Evolutionary conservation across 2,113 vertebrate species (phyloP), one percentile per base, ranked within the genome.

Genomic region (Verasper variegatus): DNA sequence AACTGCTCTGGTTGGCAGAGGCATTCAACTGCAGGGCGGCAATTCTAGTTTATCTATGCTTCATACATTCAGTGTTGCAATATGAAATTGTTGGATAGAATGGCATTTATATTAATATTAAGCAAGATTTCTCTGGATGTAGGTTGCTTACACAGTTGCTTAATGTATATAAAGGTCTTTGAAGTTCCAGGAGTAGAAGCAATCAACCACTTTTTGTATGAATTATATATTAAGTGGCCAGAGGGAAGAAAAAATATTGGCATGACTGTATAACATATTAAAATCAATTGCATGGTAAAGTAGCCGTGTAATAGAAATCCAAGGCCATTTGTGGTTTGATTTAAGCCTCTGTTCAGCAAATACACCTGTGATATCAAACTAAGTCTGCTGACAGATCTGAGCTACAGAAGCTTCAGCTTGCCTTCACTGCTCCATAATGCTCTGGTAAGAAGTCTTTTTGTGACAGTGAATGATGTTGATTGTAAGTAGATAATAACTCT

Each of bases 391-490:
- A 59, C 35, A 31, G 55, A 17, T 40, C 42, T 52, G 10, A 66
- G 45, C 58, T 24, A 0, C 8, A 37, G 9, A 52, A 4, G 27
- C 26, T 42, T 59, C 66, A 62, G 35, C 26, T 18, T 23, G 49
- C 17, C 13, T 71, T 72, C 55, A 8, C 52, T 59, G 20, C 82
- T 45, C 2, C 23, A 23, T 9, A 21, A 40, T 3, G 20, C 2
- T 71, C 24, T 1, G 2, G 1, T 24, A 11, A 76, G 12, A 74
- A 65, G 65, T 74, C 10, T 64, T 47, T 71, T 20, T 62, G n/a
- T 84, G 60, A 74, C 62, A 77, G 78, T 78, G 78, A 86, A 82
- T 85, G 75, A 75, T 79, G 67, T 40, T 63, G 78, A 82, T 81
- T 89, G 74, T 83, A 24, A 84, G 67, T 51, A 27, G 54, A 64